Evolutionary conservation across 2,888 invertebrate species (phyloP).

Genomic region (Drosophila koepferae): DNA sequence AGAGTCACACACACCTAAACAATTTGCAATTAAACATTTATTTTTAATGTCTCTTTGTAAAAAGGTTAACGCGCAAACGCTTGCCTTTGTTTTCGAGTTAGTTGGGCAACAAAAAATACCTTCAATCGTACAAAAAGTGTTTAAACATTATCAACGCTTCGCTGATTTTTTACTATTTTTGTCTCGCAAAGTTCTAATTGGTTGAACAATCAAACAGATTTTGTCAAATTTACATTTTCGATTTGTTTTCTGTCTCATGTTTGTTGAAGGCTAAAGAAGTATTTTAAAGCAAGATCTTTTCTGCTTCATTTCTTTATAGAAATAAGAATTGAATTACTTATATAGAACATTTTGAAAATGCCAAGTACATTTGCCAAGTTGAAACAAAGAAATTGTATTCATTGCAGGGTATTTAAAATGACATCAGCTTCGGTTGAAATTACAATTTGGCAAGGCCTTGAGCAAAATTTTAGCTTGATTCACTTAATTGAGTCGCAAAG

Average conservation of each 20-base stretch:
- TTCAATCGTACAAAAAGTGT: slow-evolving; percentile 3
- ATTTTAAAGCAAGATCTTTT: neutral
- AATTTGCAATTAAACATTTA: slow-evolving; percentile 53
- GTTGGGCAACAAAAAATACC: slow-evolving; percentile 39
- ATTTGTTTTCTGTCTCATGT: neutral
- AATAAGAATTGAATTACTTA: too few species aligned
- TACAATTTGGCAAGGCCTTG: slow-evolving; percentile 39
- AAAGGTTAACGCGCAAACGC: slow-evolving; percentile 43
- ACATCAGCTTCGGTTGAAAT: slow-evolving; percentile 1
- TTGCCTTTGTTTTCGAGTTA: slow-evolving; percentile 23
- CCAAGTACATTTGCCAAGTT: too few species aligned
- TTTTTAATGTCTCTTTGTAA: slow-evolving; percentile 37
- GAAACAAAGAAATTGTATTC: neutral
- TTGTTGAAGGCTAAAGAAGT: neutral
- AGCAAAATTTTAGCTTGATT: slow-evolving; percentile 2
- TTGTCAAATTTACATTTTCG: slow-evolving; percentile 55
- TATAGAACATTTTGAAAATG: too few species aligned
- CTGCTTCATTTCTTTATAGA: too few species aligned
- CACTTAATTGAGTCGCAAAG: slow-evolving; percentile 39
- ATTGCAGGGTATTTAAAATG: slow-evolving; percentile 26
- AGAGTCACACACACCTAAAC: slow-evolving; percentile 5
- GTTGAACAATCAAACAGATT: slow-evolving; percentile 47
- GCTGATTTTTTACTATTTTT: slow-evolving; percentile 29
- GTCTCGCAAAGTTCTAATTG: slow-evolving; percentile 33
- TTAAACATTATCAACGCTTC: slow-evolving; percentile 64